Base-by-base conservation (phyloP, 2,113 vertebrate genomes). In the Seriola dumerili region DNA sequence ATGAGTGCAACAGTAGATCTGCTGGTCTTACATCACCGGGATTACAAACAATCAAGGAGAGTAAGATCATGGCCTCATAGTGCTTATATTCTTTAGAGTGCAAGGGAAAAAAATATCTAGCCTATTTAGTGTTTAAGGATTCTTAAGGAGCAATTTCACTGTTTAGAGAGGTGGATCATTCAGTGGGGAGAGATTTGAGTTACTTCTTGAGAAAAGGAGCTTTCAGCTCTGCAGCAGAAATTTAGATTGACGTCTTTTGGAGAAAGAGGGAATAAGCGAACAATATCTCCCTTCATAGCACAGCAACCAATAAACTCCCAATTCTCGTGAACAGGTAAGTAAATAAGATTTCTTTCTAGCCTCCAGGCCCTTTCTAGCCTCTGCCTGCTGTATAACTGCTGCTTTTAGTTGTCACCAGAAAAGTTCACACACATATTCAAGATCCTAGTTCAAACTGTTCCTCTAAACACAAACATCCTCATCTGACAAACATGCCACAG, bases 401-500 rank as follows among this genome's bases (percentile, higher is more conserved):
- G 32, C 61, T 29, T 64, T 57, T 25, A 64, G 40, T 52, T 32
- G 12, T 36, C 42, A 61, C 13, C 71, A 32, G 71, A 21, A 72
- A 40, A 34, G 46, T 16, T 16, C 55, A 50, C 65, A 23, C 54
- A 78, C 12, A 58, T n/a, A 46, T 57, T 42, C 57, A 58, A 25
- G n/a, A 36, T 77, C 34, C 58, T 68, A 36, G 72, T 78, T 74
- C 25, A 85, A 70, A 21, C 38, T 58, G n/a, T 23, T 67, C 36
- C 8, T 23, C 29, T 16, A 23, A 25, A 29, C 19, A 36, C 10
- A 57, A 58, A 74, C 25, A 48, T 84, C 61, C n/a, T 77, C 64
- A 52, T 80, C 78, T 32, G 63, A 86, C 64, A 78, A 83, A 23
- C 64, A 72, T 19, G 54, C 67, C 77, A 70, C 17, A 71, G 36